Percentiles rank a stretch among this genome's conserved stretches.
Conservation (phyloP, 1,140 invertebrate species). For the Drosophila prosaltans region DNA sequence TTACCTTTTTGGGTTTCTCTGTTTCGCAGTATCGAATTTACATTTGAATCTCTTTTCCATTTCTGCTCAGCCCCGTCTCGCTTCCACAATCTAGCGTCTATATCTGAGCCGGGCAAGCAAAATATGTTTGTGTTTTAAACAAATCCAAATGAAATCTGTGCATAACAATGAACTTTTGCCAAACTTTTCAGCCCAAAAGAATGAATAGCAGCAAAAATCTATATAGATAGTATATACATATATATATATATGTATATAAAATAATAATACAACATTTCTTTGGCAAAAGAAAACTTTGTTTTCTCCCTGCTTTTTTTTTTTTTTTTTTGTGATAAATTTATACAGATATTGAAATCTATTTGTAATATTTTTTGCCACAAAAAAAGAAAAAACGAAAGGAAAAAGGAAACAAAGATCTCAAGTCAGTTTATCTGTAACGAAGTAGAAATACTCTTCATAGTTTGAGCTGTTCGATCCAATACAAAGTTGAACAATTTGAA, state of each 20-base stretch:
- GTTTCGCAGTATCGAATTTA: constrained; percentile 9
- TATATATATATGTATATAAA: not conserved
- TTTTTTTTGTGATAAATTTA: constrained; percentile 63
- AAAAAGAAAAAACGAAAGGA: not conserved
- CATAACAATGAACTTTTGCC: constrained; percentile 69
- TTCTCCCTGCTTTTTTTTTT: constrained; percentile 16
- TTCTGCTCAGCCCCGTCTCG: not conserved
- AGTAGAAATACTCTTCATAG: not conserved
- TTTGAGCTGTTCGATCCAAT: no score
- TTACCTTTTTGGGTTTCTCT: constrained; percentile 9
- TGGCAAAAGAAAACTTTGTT: constrained; percentile 48
- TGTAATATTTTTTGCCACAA: constrained; percentile 57
- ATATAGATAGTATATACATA: constrained; percentile 1
- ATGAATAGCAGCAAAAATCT: constrained; percentile 28
- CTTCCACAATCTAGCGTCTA: constrained; percentile 11
- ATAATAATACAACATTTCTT: constrained; percentile 44
- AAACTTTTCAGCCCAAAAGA: constrained; percentile 38
- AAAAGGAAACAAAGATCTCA: not conserved
- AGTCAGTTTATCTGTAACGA: not conserved
- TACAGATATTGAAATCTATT: constrained; percentile 76
- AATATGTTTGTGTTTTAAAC: constrained; percentile 72
- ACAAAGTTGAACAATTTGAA: no score
- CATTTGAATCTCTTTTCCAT: not conserved
- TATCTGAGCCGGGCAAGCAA: constrained; percentile 32
- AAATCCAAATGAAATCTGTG: constrained; percentile 76